phyloP scores from a whole-genome alignment of 2,888 invertebrate genomes.

The Margaritifera margaritifera region DNA sequence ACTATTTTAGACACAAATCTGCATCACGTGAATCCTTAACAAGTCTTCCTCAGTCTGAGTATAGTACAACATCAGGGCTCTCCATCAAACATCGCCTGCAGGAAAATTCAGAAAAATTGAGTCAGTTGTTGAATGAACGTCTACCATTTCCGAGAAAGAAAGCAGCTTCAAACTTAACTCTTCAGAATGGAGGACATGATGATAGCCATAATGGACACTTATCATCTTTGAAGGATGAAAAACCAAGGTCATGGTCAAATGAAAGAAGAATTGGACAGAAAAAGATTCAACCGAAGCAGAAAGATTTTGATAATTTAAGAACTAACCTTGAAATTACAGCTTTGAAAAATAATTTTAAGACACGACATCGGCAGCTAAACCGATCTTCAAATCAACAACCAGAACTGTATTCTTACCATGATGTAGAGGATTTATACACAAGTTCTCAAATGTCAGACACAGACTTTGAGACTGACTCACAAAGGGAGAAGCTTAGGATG shows the following conservation, averaged over 20 bases:
- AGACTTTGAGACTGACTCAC: constrained; percentile 30
- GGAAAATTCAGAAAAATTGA: constrained; percentile 30
- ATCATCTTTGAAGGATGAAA: no score
- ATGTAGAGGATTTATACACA: constrained; percentile 3
- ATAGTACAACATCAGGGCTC: constrained; percentile 29
- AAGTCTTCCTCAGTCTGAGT: constrained; percentile 36
- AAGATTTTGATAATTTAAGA: constrained; percentile 30
- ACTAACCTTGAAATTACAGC: neutral
- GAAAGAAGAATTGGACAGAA: constrained; percentile 24
- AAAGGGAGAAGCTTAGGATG: constrained; percentile 25
- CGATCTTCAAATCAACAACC: neutral
- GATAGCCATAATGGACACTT: no score
- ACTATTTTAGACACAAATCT: constrained; percentile 21
- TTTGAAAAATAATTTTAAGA: no score
- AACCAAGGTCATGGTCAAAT: constrained; percentile 1
- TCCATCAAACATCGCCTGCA: constrained; percentile 28
- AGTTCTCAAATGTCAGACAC: constrained; percentile 20
- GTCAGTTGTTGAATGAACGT: constrained; percentile 32
- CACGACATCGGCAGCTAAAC: neutral
- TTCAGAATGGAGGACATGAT: no score
- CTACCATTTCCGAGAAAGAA: constrained; percentile 27
- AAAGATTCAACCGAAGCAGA: constrained; percentile 22
- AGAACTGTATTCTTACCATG: constrained; percentile 7
- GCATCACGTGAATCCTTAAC: constrained; percentile 30
- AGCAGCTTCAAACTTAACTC: constrained; percentile 2